Conservation (phyloP, 2,888 invertebrate genomes). For the Lapara coniferarum region DNA sequence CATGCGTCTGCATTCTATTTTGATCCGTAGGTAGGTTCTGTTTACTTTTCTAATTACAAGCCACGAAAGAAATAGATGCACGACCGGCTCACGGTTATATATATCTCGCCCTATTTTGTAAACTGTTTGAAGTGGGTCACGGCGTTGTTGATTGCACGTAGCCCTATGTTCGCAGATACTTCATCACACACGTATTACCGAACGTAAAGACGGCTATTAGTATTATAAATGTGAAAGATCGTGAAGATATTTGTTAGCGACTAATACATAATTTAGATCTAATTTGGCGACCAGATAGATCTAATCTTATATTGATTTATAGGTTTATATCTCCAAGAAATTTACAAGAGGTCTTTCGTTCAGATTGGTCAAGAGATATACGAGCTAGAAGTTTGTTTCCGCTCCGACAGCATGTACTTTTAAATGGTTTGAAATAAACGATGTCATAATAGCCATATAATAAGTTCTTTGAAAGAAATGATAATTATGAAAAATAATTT, state of each 20-base stretch:
- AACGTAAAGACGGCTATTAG: neutral
- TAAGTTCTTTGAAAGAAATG: neutral
- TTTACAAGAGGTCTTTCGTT: no score
- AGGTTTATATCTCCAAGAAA: no score
- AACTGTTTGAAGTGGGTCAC: conserved; percentile 69
- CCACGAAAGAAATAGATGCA: conserved; percentile 65
- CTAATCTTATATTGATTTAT: no score
- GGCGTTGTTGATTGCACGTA: conserved; percentile 52
- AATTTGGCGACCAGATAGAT: no score
- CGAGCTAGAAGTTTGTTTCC: no score
- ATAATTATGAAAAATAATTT: neutral
- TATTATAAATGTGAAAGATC: no score
- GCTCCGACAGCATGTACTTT: no score
- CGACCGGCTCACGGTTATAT: conserved; percentile 69
- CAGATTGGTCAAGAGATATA: no score
- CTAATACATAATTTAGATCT: no score
- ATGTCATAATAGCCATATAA: neutral
- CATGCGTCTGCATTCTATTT: conserved; percentile 59
- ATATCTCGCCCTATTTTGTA: conserved; percentile 72
- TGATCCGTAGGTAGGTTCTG: conserved; percentile 51
- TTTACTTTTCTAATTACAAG: conserved; percentile 73
- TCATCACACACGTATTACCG: conserved; percentile 20
- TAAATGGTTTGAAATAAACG: neutral
- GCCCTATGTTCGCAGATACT: conserved; percentile 34
- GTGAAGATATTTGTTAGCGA: no score